Percentiles rank a stretch among this genome's conserved stretches.
phyloP scores from a whole-genome alignment of 2,797 vertebrate species.

The Microcaecilia unicolor region DNA sequence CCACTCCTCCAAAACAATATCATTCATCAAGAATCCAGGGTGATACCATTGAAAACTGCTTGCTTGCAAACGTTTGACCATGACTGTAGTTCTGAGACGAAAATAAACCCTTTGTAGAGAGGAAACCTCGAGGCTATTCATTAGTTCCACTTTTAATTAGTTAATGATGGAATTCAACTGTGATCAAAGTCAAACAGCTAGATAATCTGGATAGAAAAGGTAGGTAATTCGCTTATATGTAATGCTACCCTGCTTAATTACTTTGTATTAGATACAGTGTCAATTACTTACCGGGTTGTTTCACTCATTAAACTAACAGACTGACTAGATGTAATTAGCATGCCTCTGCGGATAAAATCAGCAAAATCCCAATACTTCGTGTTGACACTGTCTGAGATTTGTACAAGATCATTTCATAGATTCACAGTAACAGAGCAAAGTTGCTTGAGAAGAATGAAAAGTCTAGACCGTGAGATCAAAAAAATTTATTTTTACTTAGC shows the following conservation, averaged over 20 bases:
- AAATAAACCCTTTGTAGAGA: neutral
- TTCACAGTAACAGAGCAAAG: too few species aligned
- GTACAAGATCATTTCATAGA: too few species aligned
- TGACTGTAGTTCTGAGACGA: neutral
- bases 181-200: slow-evolving; percentile 42
- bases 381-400: too few species aligned
- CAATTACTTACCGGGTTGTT: slow-evolving; percentile 39
- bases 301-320: slow-evolving; percentile 34
- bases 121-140: slow-evolving; percentile 21
- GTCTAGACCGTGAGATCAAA: too few species aligned
- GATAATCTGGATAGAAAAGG: slow-evolving; percentile 33
- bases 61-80: too few species aligned
- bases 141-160: slow-evolving; percentile 35
- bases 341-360: slow-evolving; percentile 11
- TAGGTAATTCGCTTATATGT: slow-evolving; percentile 39
- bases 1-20: too few species aligned
- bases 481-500: too few species aligned
- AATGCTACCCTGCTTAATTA: slow-evolving; percentile 36
- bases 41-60: too few species aligned
- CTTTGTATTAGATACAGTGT: slow-evolving; percentile 30
- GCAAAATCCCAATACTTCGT: too few species aligned
- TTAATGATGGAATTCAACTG: slow-evolving; percentile 39
- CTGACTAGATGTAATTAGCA: slow-evolving; percentile 30
- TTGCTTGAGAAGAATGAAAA: too few species aligned
- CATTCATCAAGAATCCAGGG: too few species aligned